phyloP scores from a whole-genome alignment of 2,888 invertebrate genomes.

The Neoaliturus tenellus region DNA sequence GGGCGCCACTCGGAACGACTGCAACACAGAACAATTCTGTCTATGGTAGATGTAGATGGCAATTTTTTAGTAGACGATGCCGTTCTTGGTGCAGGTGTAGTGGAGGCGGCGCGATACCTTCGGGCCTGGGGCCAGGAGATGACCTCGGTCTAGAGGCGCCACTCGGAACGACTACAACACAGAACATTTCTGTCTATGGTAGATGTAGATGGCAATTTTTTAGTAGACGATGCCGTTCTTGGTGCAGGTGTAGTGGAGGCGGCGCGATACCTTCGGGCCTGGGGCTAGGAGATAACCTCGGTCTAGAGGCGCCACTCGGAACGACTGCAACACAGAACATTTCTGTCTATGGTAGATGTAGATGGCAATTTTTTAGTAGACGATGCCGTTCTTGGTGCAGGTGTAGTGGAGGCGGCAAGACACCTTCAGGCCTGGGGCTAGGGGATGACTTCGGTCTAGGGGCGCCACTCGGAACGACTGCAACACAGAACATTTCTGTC shows the following conservation, averaged over 20 bases:
- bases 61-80: slow-evolving; percentile 57
- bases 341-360: too few species aligned
- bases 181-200: too few species aligned
- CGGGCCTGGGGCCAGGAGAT: slow-evolving; percentile 72
- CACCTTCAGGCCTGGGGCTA: slow-evolving; percentile 72
- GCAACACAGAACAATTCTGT: too few species aligned
- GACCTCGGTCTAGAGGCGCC: slow-evolving; percentile 61
- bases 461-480: slow-evolving; percentile 71
- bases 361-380: slow-evolving; percentile 60
- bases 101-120: slow-evolving; percentile 69
- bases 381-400: slow-evolving; percentile 68
- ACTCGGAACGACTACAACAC: slow-evolving; percentile 72
- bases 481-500: too few species aligned
- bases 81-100: slow-evolving; percentile 70
- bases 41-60: slow-evolving; percentile 60
- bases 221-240: slow-evolving; percentile 64
- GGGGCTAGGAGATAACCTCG: slow-evolving; percentile 70
- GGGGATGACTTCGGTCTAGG: slow-evolving; percentile 65
- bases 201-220: slow-evolving; percentile 58
- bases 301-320: slow-evolving; percentile 68
- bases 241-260: slow-evolving; percentile 70
- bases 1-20: slow-evolving; percentile 71
- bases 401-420: slow-evolving; percentile 69
- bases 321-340: slow-evolving; percentile 72
- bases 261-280: slow-evolving; percentile 71